Percentiles rank a stretch among this genome's conserved stretches.
Evolutionary conservation across 2,113 vertebrate species (phyloP).

Genomic region (Camarhynchus parvulus): DNA sequence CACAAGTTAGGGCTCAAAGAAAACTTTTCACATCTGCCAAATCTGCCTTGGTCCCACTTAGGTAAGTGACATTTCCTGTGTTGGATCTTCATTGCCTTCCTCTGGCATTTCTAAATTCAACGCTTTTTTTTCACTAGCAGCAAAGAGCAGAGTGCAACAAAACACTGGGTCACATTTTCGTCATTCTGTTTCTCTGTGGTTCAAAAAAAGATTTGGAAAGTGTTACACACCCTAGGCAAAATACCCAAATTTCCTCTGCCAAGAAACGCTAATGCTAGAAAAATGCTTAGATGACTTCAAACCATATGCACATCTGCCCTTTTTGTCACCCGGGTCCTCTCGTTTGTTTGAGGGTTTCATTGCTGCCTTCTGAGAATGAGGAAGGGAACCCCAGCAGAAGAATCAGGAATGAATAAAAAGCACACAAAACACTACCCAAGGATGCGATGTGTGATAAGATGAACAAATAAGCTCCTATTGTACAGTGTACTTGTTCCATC

Average conservation of each 20-base stretch:
- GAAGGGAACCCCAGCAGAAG: background rate
- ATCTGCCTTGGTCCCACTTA: background rate
- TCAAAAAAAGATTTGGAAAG: conserved; percentile 44
- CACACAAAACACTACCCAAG: background rate
- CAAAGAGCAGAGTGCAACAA: background rate
- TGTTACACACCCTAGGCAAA: conserved; percentile 49
- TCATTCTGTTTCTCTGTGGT: conserved; percentile 1
- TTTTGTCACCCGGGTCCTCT: background rate
- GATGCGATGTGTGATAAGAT: background rate
- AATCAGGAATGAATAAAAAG: background rate
- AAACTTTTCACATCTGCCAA: conserved; percentile 25
- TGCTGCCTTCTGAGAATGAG: background rate
- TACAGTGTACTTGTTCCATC: background rate
- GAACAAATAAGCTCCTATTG: background rate
- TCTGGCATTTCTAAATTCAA: background rate
- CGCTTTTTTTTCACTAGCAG: background rate
- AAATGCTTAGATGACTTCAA: conserved; percentile 59
- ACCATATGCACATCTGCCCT: background rate
- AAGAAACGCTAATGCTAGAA: conserved; percentile 58
- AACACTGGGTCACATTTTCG: conserved; percentile 8
- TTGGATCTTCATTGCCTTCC: background rate
- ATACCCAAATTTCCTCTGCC: conserved; percentile 37
- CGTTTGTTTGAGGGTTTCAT: rapidly evolving
- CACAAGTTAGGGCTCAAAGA: background rate
- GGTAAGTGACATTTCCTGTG: background rate